Percentiles rank a stretch among this genome's conserved stretches.
Conservation (phyloP, 2,888 invertebrate genomes). For the Petrolisthes manimaculis region DNA sequence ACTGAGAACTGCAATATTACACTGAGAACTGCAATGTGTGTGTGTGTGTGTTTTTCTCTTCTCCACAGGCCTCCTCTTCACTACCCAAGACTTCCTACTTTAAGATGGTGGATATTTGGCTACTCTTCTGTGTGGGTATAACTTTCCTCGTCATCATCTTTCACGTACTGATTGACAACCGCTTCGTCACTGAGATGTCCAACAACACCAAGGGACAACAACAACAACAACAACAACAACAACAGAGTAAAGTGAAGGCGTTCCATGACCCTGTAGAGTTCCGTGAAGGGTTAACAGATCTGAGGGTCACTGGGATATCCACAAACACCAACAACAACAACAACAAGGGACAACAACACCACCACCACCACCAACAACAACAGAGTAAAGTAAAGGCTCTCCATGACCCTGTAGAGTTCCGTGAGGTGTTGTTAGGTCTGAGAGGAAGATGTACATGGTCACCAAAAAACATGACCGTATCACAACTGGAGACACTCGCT, state of each 20-base stretch:
- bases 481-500: conserved; percentile 20
- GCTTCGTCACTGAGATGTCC: conserved; percentile 15
- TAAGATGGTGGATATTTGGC: conserved; percentile 59
- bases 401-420: no score
- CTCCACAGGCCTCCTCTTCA: conserved; percentile 44
- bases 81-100: conserved; percentile 54
- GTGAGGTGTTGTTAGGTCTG: not conserved
- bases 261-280: not conserved
- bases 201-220: no score
- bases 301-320: conserved; percentile 1
- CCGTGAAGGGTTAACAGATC: not conserved
- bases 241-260: conserved; percentile 26
- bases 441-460: conserved; percentile 8
- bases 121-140: conserved; percentile 49
- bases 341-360: no score
- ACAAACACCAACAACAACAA: not conserved
- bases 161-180: conserved; percentile 49
- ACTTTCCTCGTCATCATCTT: conserved; percentile 56
- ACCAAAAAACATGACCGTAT: conserved; percentile 3
- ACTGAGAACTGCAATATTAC: no score
- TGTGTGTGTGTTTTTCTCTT: not conserved
- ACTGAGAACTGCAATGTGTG: not conserved
- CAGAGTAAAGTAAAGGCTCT: conserved; percentile 26
- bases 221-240: no score
- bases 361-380: no score